Percentiles rank a stretch among this genome's conserved stretches.
phyloP scores from a whole-genome alignment of 2,888 invertebrate species.

The Sthenelais limicola region DNA sequence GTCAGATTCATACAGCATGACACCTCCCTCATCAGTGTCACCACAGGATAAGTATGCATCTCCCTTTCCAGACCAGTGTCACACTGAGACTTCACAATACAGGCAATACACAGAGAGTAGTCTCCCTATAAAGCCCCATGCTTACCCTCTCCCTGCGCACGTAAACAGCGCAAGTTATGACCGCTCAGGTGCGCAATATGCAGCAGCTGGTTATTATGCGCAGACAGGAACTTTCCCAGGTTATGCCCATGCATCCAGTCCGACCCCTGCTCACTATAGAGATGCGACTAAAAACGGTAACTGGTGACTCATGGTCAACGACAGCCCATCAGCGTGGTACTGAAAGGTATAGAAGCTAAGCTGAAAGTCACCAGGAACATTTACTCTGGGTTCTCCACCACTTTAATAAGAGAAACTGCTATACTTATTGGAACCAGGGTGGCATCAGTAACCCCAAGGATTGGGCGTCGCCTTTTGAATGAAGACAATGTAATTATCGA shows the following conservation, averaged over 20 bases:
- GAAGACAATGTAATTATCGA: too few species aligned
- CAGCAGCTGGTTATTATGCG: constrained; percentile 40
- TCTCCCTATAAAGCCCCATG: constrained; percentile 53
- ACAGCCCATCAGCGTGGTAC: constrained; percentile 31
- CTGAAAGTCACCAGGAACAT: too few species aligned
- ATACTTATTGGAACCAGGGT: too few species aligned
- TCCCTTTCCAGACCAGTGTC: constrained; percentile 52
- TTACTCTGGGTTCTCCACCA: too few species aligned
- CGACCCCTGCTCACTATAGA: constrained; percentile 46
- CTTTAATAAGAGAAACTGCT: too few species aligned
- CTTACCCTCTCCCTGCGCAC: constrained; percentile 51
- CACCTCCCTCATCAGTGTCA: constrained; percentile 96
- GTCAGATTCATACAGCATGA: constrained; percentile 81
- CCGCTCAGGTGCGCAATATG: constrained; percentile 39
- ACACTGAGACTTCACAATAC: constrained; percentile 37
- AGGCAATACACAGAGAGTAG: constrained; percentile 39
- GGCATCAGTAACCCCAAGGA: too few species aligned
- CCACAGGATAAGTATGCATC: constrained; percentile 83
- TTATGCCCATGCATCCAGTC: constrained; percentile 41
- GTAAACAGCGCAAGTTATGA: constrained; percentile 34
- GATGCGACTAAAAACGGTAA: constrained; percentile 47
- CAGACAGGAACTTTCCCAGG: constrained; percentile 41
- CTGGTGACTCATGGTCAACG: constrained; percentile 34
- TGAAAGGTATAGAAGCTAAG: too few species aligned
- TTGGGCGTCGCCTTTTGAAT: too few species aligned